A percentile compares a stretch with the other conserved stretches of the same genome.
Evolutionary conservation across 2,113 vertebrate species (phyloP).

Genomic region (Nestor notabilis): DNA sequence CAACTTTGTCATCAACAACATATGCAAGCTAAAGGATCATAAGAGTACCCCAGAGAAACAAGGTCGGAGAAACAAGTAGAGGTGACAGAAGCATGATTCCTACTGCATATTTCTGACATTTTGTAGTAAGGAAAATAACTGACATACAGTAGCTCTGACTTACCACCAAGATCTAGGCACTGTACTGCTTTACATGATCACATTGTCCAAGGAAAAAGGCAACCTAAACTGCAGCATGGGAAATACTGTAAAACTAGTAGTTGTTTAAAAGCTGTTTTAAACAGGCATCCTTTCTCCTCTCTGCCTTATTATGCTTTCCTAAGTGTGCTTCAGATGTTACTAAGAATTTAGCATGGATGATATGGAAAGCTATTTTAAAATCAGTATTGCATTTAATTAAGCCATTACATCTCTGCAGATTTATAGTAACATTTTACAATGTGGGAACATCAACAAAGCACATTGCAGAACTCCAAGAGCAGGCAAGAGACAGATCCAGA

Average conservation of each 20-base stretch:
- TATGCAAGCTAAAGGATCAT: accelerated
- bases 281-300: not conserved
- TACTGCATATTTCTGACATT: not conserved
- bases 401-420: not conserved
- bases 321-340: not conserved
- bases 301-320: not conserved
- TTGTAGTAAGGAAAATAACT: not conserved
- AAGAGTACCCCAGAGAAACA: not conserved
- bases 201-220: not conserved
- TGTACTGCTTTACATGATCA: accelerated
- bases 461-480: not conserved
- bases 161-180: not conserved
- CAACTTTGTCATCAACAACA: not conserved
- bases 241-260: not conserved
- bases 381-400: not conserved
- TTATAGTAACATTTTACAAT: not conserved
- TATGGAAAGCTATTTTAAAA: not conserved
- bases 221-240: not conserved
- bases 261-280: not conserved
- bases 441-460: not conserved
- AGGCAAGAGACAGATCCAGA: not conserved
- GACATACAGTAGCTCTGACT: not conserved
- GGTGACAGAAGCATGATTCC: not conserved
- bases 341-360: accelerated
- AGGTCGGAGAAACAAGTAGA: not conserved